Conservation (phyloP, 2,888 invertebrate species). For the Clusia tigrina region DNA sequence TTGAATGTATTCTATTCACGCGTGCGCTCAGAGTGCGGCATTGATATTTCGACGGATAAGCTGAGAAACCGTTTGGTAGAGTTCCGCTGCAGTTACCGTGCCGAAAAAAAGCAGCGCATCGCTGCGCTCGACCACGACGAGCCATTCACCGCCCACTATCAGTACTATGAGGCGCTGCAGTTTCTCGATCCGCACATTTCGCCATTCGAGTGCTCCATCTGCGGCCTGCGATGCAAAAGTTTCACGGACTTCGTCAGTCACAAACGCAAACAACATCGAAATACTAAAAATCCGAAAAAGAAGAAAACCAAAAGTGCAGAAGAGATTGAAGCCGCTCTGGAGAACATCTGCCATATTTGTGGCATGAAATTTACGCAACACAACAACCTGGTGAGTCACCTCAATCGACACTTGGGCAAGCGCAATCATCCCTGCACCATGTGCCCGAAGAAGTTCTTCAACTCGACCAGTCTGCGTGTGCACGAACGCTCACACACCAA, state of each 20-base stretch:
- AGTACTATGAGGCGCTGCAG: slow-evolving; percentile 46
- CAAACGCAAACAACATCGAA: slow-evolving; percentile 42
- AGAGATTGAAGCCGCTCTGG: slow-evolving; percentile 32
- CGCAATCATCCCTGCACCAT: slow-evolving; percentile 45
- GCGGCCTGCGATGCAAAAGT: slow-evolving; percentile 45
- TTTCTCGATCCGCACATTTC: slow-evolving; percentile 55
- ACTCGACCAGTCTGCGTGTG: slow-evolving; percentile 48
- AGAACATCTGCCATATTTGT: slow-evolving; percentile 56
- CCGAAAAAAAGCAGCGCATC: slow-evolving; percentile 47
- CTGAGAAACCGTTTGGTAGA: slow-evolving; percentile 51
- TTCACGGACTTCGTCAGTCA: slow-evolving; percentile 48
- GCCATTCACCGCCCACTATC: slow-evolving; percentile 43
- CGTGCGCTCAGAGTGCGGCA: slow-evolving; percentile 47
- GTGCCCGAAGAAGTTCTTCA: slow-evolving; percentile 55
- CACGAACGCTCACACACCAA: slow-evolving; percentile 56
- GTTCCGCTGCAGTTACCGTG: slow-evolving; percentile 50
- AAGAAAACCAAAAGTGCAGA: not conserved
- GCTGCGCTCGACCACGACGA: slow-evolving; percentile 38
- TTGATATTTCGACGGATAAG: slow-evolving; percentile 48
- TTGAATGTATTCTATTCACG: slow-evolving; percentile 48
- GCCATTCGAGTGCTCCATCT: slow-evolving; percentile 47
- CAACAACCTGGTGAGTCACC: slow-evolving; percentile 49
- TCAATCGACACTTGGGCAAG: slow-evolving; percentile 50
- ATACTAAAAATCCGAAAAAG: slow-evolving; percentile 12
- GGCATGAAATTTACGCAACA: slow-evolving; percentile 53